phyloP scores from a whole-genome alignment of 2,797 vertebrate species.

The Eulemur coronatus region DNA sequence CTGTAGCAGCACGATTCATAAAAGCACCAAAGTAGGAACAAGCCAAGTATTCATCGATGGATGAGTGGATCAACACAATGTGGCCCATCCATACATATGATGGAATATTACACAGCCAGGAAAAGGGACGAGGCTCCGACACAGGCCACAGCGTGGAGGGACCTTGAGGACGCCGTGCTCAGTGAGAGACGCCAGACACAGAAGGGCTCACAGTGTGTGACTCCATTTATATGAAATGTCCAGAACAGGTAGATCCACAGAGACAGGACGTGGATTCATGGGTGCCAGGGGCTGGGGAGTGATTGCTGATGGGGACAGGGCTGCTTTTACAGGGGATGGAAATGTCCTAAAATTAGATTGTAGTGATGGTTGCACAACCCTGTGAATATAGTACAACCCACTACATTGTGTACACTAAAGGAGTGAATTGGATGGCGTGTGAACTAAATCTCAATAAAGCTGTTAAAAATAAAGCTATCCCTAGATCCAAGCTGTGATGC shows the following conservation, averaged over 20 bases:
- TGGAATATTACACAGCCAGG: background rate
- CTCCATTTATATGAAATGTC: background rate
- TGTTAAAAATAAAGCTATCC: background rate
- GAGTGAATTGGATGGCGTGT: background rate
- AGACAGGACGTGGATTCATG: background rate
- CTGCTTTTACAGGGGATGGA: background rate
- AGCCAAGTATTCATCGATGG: background rate
- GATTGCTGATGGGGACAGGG: background rate
- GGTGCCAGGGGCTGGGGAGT: background rate
- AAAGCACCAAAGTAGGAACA: background rate
- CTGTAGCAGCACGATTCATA: background rate
- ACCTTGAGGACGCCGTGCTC: background rate
- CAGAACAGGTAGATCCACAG: background rate
- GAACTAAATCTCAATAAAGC: background rate
- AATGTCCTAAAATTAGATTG: background rate
- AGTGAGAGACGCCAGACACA: background rate
- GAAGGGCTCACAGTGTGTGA: background rate
- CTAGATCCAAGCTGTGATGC: background rate
- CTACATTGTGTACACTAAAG: background rate
- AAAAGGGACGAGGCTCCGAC: background rate
- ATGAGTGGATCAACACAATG: background rate
- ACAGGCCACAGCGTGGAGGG: accelerated
- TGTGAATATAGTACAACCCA: background rate
- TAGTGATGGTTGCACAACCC: background rate
- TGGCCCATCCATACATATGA: background rate